Evolutionary conservation across 2,888 invertebrate genomes (phyloP), one percentile per base, ranked within the genome.

Genomic region (Therioaphis trifolii): DNA sequence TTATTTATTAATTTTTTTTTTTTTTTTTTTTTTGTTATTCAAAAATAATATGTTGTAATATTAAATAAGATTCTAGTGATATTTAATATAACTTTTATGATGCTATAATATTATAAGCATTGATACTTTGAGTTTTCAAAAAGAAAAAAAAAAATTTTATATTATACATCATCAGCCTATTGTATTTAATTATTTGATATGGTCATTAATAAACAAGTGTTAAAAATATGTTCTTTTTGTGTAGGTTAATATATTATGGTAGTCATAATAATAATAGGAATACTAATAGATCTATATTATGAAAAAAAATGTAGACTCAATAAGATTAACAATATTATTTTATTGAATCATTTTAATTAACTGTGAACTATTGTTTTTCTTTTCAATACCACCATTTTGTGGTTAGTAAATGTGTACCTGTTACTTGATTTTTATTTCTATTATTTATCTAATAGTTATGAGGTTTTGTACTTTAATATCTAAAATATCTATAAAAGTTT

Each of bases 1-100:
- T 46, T 61, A 63, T n/a, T 12, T 77, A 49, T 77, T 5, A 35
- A 35, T 40, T 46, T 66, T 43, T 61, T 75, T 27, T 12, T 76
- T 63, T 76, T 4, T 43, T 61, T 43, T 69, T 71, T 68, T 66
- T 52, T 82, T 43, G 43, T 71, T 43, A 61, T 82, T 82, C 72
- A 82, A 80, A 82, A 72, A 21, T 63, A n/a, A 52, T 82, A 5
- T 74, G n/a, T 82, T 82, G 18, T 72, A 49, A 15, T 82, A 74
- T 74, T 66, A 40, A 72, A 66, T 82, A 66, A 35, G 63, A 82
- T 82, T 21, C 82, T 63, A 82, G 74, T 82, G 82, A 72, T 74
- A 82, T 82, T 74, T 82, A 66, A 24, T 52, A 82, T 63, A 82
- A 82, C 66, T 74, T 80, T 82, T 72, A 61, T 82, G 82, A 82